phyloP scores from a whole-genome alignment of 1,140 invertebrate genomes.

The Bacillus rossius region DNA sequence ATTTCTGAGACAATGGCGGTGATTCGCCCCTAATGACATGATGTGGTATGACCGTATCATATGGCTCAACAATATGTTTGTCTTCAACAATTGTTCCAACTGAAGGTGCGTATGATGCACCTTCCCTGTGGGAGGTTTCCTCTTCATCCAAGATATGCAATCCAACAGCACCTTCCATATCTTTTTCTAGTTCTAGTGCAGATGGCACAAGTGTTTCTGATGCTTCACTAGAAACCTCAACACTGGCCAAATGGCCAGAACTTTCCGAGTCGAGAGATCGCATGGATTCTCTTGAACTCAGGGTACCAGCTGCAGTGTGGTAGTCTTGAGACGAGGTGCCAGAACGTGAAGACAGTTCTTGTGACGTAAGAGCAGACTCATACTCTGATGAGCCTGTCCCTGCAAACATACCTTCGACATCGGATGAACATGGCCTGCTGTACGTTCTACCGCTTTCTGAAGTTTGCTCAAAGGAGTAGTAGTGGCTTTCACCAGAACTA shows the following conservation, averaged over 20 bases:
- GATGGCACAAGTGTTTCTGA: constrained; percentile 87
- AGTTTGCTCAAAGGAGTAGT: constrained; percentile 80
- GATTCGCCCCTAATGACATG: constrained; percentile 37
- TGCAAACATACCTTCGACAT: constrained; percentile 68
- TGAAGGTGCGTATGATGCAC: neutral
- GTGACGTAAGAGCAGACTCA: constrained; percentile 76
- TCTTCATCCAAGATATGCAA: constrained; percentile 35
- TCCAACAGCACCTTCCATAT: constrained; percentile 31
- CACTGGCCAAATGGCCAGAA: constrained; percentile 78
- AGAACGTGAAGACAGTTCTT: constrained; percentile 65
- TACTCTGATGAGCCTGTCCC: constrained; percentile 69
- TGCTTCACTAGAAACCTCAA: constrained; percentile 78
- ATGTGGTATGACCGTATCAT: constrained; percentile 46
- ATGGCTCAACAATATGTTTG: constrained; percentile 42
- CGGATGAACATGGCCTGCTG: constrained; percentile 80
- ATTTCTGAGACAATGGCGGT: constrained; percentile 5
- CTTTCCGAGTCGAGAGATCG: constrained; percentile 83
- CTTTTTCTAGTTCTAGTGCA: constrained; percentile 45
- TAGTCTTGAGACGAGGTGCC: constrained; percentile 69
- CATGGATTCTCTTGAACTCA: constrained; percentile 84
- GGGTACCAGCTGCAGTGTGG: constrained; percentile 72
- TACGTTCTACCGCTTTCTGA: constrained; percentile 51
- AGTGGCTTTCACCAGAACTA: constrained; percentile 85
- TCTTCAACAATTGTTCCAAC: constrained; percentile 12
- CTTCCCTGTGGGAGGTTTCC: constrained; percentile 27